Conservation (phyloP, 2,113 vertebrate genomes). For the Carassius gibelio region DNA sequence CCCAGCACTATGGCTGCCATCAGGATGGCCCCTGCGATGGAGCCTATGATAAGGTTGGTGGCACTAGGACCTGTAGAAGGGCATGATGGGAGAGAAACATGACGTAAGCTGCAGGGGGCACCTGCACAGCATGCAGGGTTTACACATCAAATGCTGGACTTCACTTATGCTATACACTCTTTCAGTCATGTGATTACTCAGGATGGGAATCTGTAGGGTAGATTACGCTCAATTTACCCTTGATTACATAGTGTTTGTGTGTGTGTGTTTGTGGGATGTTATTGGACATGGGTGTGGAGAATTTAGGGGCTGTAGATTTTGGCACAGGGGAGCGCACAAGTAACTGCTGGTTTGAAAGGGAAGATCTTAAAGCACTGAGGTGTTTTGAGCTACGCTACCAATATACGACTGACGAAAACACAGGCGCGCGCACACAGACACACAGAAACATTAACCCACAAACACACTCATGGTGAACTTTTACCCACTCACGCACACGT, state of each 20-base stretch:
- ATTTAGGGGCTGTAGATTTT: constrained; percentile 7
- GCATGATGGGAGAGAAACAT: constrained; percentile 91
- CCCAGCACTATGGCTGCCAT: constrained; percentile 99
- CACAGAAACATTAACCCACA: constrained; percentile 32
- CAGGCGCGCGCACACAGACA: neutral
- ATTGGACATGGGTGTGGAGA: neutral
- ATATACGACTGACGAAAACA: constrained; percentile 25
- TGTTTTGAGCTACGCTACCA: constrained; percentile 15
- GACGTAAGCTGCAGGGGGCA: constrained; percentile 62
- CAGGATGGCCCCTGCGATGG: constrained; percentile 99
- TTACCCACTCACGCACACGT: constrained; percentile 5
- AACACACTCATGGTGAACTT: constrained; percentile 12
- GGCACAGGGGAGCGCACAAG: constrained; percentile 11
- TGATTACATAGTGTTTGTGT: neutral
- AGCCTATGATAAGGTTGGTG: constrained; percentile 99
- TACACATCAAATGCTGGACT: constrained; percentile 51
- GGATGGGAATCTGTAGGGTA: constrained; percentile 4
- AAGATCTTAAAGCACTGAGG: constrained; percentile 1
- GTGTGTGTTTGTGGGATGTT: neutral
- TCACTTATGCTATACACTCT: constrained; percentile 29
- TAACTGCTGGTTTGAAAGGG: neutral
- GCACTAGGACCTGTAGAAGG: constrained; percentile 99
- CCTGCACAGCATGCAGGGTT: constrained; percentile 53
- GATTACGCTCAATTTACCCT: constrained; percentile 8
- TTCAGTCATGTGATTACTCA: constrained; percentile 5